Base-by-base conservation (phyloP, 2,113 vertebrate species). In the Urocolius indicus region DNA sequence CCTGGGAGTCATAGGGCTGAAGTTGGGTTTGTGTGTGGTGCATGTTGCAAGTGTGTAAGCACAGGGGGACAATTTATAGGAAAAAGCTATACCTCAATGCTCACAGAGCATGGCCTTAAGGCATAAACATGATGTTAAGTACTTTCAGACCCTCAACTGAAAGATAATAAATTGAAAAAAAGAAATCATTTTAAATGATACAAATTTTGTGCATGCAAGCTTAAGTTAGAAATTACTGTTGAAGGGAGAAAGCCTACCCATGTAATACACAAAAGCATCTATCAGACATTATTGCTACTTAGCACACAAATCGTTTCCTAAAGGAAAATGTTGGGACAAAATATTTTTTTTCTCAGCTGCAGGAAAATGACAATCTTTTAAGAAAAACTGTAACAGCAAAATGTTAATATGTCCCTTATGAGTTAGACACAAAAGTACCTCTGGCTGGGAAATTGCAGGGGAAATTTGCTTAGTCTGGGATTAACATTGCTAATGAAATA, bases 401-500 rank as follows among this genome's bases (percentile, higher is more conserved):
- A 92, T 54, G 24, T 71, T 92, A 81, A 52, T 48, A 32, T 26
- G 17, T 52, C 63, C 59, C 88, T 72, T 89, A 67, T 75, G 66
- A 93, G 79, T 85, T 54, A 80, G 62, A 84, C 73, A 78, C 49
- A 87, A 61, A 95, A 84, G 49, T 57, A 65, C 10, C 16, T 94
- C 71, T 81, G 87, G 55, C 32, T 91, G 81, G 49, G 84, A 89
- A 43, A 58, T 41, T 94, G 62, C 62, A 79, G 59, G 59, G 63
- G 46, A 85, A 77, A 63, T 81, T 52, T 78, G 34, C 65, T 77
- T 87, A 54, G n/a, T 65, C 30, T 95, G 58, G 77, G 84, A 93
- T 91, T 96, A 85, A 74, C n/a, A 45, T 20, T 75, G 57, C 45
- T 93, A 85, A 87, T 63, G 51, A 93, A 93, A 68, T 41, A 57